These are phyloP conservation scores for Falcaria lacertinaria DNA, from an alignment of 2,888 invertebrate genomes.

Conservation along the genomic window DNA sequence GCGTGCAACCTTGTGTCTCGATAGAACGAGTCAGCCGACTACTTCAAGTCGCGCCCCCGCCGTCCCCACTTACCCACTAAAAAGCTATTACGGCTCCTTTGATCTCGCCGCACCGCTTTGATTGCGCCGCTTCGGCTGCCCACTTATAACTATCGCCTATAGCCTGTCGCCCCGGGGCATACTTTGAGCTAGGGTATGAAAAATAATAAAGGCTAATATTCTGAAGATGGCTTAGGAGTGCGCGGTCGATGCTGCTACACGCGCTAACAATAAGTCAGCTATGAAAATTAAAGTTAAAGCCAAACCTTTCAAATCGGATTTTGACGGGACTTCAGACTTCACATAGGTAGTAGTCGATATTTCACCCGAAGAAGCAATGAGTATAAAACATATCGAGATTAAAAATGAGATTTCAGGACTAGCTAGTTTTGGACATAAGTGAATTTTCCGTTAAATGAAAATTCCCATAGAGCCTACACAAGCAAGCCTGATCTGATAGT, in stretches of 20 bases:
- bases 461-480: no score
- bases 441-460: no score
- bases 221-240: not conserved
- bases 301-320: no score
- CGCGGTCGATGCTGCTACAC: not conserved
- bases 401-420: no score
- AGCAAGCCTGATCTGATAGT: no score
- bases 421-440: no score
- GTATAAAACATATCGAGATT: no score
- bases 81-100: slow-evolving; percentile 71
- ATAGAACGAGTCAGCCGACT: slow-evolving; percentile 37
- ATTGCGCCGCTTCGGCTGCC: slow-evolving; percentile 64
- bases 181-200: not conserved
- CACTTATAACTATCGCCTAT: slow-evolving; percentile 59
- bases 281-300: no score
- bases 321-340: no score
- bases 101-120: slow-evolving; percentile 63
- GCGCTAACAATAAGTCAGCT: no score
- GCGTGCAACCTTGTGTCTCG: slow-evolving; percentile 10
- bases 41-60: slow-evolving; percentile 40
- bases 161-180: slow-evolving; percentile 7
- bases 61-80: slow-evolving; percentile 44
- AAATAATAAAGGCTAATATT: not conserved
- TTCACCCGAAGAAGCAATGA: no score
- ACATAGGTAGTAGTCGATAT: no score